Conservation (phyloP, 2,888 invertebrate species). For the Rhyacophila evoluta region DNA sequence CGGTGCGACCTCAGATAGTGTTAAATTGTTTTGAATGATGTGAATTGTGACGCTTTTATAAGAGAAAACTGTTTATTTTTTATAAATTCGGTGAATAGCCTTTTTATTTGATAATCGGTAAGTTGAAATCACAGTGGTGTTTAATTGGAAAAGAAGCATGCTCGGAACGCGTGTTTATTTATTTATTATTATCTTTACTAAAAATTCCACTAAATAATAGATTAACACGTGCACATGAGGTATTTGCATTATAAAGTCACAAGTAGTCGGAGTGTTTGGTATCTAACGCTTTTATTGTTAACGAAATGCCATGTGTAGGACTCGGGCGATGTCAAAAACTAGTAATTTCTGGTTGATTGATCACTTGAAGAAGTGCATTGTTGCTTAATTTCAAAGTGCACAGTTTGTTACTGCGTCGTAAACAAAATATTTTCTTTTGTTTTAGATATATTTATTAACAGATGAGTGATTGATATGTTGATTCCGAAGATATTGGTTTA, state of each 20-base stretch:
- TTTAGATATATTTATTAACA: neutral
- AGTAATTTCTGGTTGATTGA: neutral
- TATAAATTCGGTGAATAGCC: neutral
- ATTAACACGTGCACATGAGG: neutral
- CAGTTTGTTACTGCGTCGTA: neutral
- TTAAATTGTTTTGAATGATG: neutral
- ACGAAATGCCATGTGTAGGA: neutral
- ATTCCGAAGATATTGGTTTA: too few species aligned
- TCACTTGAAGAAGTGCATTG: neutral
- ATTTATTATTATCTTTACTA: neutral
- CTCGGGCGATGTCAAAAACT: conserved; percentile 5
- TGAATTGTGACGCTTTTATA: neutral
- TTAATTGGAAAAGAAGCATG: neutral
- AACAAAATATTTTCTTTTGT: neutral
- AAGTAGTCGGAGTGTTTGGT: neutral
- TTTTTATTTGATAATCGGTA: neutral
- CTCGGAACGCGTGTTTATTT: conserved; percentile 4
- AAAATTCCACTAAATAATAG: neutral
- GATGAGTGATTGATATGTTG: too few species aligned
- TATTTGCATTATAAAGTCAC: neutral
- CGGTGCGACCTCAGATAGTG: neutral
- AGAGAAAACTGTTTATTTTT: conserved; percentile 3
- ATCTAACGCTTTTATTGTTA: neutral
- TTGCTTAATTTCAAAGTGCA: neutral
- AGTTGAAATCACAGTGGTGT: neutral